phyloP scores from a whole-genome alignment of 1,140 invertebrate genomes.

The Drosophila mojavensis region DNA sequence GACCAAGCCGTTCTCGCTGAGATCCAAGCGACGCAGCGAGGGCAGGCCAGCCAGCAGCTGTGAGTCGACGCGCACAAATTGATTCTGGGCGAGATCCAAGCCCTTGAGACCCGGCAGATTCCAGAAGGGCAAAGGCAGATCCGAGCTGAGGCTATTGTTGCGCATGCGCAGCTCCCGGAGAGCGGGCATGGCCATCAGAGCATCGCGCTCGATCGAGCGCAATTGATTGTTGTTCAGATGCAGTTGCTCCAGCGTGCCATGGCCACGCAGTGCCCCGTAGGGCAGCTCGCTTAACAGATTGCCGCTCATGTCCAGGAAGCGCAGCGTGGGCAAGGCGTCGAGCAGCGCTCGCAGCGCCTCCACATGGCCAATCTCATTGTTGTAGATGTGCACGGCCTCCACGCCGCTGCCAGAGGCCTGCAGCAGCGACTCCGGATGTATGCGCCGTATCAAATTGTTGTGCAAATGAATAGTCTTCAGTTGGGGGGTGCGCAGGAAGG shows the following conservation, averaged over 20 bases:
- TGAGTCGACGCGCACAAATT: conserved; percentile 89
- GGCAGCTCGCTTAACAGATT: conserved; percentile 91
- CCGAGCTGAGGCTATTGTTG: conserved; percentile 90
- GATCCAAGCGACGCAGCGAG: conserved; percentile 90
- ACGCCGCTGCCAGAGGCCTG: conserved; percentile 88
- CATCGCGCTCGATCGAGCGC: conserved; percentile 89
- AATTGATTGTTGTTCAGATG: conserved; percentile 92
- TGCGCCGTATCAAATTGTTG: conserved; percentile 90
- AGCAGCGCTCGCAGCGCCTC: conserved; percentile 89
- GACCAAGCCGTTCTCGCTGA: conserved; percentile 90
- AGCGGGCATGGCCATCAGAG: conserved; percentile 92
- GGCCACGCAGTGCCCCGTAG: conserved; percentile 89
- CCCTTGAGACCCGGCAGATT: conserved; percentile 92
- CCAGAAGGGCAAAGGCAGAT: conserved; percentile 89
- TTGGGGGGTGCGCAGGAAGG: conserved; percentile 90
- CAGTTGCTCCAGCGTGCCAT: conserved; percentile 90
- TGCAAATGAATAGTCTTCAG: conserved; percentile 90
- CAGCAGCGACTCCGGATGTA: conserved; percentile 92
- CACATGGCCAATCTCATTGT: conserved; percentile 90
- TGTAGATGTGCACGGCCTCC: conserved; percentile 90
- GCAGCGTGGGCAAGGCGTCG: conserved; percentile 90
- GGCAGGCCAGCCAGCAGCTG: conserved; percentile 90
- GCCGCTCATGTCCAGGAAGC: conserved; percentile 90
- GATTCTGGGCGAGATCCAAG: conserved; percentile 91
- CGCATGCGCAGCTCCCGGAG: conserved; percentile 90